A percentile compares a stretch with the other conserved stretches of the same genome.
phyloP scores from a whole-genome alignment of 2,888 invertebrate genomes.

The Seira ritae region DNA sequence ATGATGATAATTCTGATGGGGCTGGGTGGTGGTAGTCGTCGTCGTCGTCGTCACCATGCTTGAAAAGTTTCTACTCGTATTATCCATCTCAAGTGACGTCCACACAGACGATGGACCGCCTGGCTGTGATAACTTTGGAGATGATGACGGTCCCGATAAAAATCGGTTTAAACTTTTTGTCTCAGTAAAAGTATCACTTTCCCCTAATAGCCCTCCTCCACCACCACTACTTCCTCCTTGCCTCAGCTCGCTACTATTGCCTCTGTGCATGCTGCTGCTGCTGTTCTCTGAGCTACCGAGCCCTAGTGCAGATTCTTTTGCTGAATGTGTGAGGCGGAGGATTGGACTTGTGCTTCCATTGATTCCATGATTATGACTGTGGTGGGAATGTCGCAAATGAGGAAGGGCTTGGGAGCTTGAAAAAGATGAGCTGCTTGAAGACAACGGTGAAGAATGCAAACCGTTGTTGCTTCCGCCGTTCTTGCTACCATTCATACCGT shows the following conservation, averaged over 20 bases:
- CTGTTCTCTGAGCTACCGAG: constrained; percentile 18
- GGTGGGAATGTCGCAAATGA: constrained; percentile 67
- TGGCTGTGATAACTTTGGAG: constrained; percentile 29
- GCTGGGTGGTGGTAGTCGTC: constrained; percentile 7
- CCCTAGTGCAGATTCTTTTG: not conserved
- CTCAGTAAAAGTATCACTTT: constrained; percentile 54
- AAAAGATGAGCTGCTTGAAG: not conserved
- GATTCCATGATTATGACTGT: constrained; percentile 60
- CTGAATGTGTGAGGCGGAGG: constrained; percentile 25
- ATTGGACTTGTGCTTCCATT: constrained; percentile 39
- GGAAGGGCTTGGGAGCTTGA: constrained; percentile 50
- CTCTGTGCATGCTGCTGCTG: constrained; percentile 36
- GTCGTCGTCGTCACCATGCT: not conserved
- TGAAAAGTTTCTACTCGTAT: not conserved
- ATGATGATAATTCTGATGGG: constrained; percentile 32
- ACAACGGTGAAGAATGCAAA: not conserved
- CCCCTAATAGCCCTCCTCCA: constrained; percentile 35
- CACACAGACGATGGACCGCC: constrained; percentile 22
- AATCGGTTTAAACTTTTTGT: constrained; percentile 32
- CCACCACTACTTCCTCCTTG: constrained; percentile 1
- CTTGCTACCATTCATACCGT: not conserved
- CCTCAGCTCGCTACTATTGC: constrained; percentile 38
- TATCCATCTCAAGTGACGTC: constrained; percentile 19
- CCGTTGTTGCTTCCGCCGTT: not conserved
- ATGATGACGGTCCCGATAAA: constrained; percentile 29